phyloP scores from a whole-genome alignment of 2,113 vertebrate genomes.

The Romanogobio albipinnatus region DNA sequence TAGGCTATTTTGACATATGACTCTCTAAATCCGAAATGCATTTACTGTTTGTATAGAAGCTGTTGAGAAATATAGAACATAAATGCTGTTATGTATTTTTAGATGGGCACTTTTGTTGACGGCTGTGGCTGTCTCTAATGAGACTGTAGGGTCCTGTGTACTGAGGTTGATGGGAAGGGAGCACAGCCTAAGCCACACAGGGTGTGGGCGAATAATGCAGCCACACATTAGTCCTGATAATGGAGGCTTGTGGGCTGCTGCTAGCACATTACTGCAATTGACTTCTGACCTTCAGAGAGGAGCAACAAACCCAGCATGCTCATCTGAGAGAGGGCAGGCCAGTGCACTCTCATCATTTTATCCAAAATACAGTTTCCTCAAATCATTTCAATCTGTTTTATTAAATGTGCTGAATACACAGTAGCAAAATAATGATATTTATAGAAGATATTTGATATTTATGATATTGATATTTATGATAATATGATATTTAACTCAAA shows the following conservation, averaged over 20 bases:
- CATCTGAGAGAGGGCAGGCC: conserved; percentile 24
- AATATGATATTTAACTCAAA: too few species aligned
- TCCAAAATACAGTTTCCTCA: conserved; percentile 17
- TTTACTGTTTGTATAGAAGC: conserved; percentile 4
- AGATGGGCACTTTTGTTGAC: conserved; percentile 31
- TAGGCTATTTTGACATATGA: neutral
- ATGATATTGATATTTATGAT: too few species aligned
- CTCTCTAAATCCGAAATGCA: conserved; percentile 36
- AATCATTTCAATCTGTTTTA: conserved; percentile 32
- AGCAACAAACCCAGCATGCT: conserved; percentile 42
- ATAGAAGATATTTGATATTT: too few species aligned
- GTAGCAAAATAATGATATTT: neutral
- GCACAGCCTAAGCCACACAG: conserved; percentile 14
- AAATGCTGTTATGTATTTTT: conserved; percentile 22
- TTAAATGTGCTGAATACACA: conserved; percentile 1
- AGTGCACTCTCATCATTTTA: conserved; percentile 24
- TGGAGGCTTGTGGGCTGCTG: conserved; percentile 61
- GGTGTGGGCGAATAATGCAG: conserved; percentile 51
- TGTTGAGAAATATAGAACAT: conserved; percentile 12
- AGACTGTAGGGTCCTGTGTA: conserved; percentile 52
- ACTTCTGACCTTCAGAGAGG: conserved; percentile 59
- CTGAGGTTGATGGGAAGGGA: conserved; percentile 40
- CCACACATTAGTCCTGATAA: conserved; percentile 66
- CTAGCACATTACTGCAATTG: conserved; percentile 66
- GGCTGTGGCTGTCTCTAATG: conserved; percentile 60